These are phyloP conservation scores for Danaus chrysippus DNA, from an alignment of 2,888 invertebrate genomes.

Conservation along the genomic window DNA sequence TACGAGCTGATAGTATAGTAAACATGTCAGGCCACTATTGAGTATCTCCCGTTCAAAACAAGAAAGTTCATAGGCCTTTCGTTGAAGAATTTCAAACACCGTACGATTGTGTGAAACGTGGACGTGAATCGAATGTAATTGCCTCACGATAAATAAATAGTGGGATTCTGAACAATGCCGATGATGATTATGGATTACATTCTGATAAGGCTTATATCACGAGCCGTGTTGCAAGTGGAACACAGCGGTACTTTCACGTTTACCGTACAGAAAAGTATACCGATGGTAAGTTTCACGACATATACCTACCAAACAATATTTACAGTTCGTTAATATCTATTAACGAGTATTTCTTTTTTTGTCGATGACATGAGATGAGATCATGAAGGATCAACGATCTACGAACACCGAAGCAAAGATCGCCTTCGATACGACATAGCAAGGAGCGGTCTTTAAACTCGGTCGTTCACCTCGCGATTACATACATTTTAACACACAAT, in stretches of 20 bases:
- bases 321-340: constrained; percentile 5
- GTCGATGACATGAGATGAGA: constrained; percentile 57
- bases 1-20: constrained; percentile 5
- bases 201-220: constrained; percentile 20
- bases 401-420: constrained; percentile 64
- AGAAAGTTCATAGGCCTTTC: constrained; percentile 53
- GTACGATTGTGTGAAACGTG: constrained; percentile 71
- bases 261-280: constrained; percentile 60
- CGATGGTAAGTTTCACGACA: constrained; percentile 60
- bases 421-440: constrained; percentile 53
- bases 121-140: constrained; percentile 70
- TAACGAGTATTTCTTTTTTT: constrained; percentile 34
- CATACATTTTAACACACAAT: constrained; percentile 54
- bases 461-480: constrained; percentile 64
- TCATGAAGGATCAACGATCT: constrained; percentile 76
- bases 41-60: constrained; percentile 38
- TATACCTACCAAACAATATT: constrained; percentile 9
- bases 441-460: constrained; percentile 49
- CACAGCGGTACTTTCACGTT: constrained; percentile 67
- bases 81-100: constrained; percentile 61
- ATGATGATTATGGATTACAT: constrained; percentile 24
- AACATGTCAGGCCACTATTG: constrained; percentile 11
- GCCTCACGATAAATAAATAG: constrained; percentile 63
- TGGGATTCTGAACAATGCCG: constrained; percentile 62
- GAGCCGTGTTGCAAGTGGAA: constrained; percentile 25